A percentile compares a stretch with the other conserved stretches of the same genome.
Evolutionary conservation across 1,140 invertebrate genomes (phyloP).

Genomic region (Ceratosolen solmsi): DNA sequence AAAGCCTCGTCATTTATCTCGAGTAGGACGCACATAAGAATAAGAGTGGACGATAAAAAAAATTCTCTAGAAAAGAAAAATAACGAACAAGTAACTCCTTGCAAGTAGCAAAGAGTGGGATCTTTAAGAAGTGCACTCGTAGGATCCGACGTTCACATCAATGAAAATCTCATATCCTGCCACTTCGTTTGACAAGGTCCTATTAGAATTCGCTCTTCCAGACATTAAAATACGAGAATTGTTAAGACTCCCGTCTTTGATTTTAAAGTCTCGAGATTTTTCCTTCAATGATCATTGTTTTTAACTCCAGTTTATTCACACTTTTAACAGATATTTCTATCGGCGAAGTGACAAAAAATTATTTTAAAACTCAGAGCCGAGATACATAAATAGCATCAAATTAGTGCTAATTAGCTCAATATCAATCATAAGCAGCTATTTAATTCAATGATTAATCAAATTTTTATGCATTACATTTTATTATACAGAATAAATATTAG

Average conservation of each 20-base stretch:
- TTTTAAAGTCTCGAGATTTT: background rate
- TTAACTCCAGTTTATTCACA: background rate
- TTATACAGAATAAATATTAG: no score
- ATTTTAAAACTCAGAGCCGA: no score
- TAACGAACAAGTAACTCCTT: conserved; percentile 1
- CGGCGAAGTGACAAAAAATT: no score
- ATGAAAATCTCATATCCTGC: conserved; percentile 48
- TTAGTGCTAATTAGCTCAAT: no score
- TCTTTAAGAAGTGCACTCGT: conserved; percentile 33
- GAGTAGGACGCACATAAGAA: background rate
- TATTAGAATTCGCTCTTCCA: background rate
- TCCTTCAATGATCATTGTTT: background rate
- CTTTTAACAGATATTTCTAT: background rate
- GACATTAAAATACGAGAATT: background rate
- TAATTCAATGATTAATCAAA: no score
- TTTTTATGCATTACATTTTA: no score
- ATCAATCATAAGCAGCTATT: no score
- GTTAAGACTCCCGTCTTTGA: background rate
- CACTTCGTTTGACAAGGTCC: conserved; percentile 36
- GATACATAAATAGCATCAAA: no score
- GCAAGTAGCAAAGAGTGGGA: conserved; percentile 10
- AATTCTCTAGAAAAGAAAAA: conserved; percentile 38
- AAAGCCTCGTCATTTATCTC: conserved; percentile 34
- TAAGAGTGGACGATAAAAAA: background rate
- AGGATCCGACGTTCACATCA: conserved; percentile 22